Base-by-base conservation (phyloP, 2,888 invertebrate species). In the Tuberolachnus salignus region DNA sequence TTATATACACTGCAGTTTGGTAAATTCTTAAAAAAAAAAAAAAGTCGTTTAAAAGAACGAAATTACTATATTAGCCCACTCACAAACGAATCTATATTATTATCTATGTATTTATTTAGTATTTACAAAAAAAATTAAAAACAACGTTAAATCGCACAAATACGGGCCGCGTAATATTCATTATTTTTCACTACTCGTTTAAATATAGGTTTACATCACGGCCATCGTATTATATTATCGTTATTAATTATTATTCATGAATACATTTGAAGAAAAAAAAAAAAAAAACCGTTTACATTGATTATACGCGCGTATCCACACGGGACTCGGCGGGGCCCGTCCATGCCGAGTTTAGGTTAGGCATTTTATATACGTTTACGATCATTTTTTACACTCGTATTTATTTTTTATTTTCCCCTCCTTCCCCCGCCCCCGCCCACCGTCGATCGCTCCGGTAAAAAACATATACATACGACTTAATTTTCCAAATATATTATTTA, bases 241-340 rank as follows among this genome's bases (percentile, higher is more conserved):
- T 34, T 4, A 34, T 34, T 34, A 34, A 34, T 34, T 34, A 34
- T 34, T 67, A 75, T 44, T 55, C 55, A 67, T 44, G 44, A 55
- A 75, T 59, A 34, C 9, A 14, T 78, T 57, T 67, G 34, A 49
- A 16, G 42, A 46, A 53, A 34, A 34, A 34, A 34, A 34, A 34
- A 34, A 34, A 34, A 34, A 34, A 34, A 34, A 34, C 34, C 42
- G n/a, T 74, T 64, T 74, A 67, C 42, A 78, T 67, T 49, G 49
- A 78, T 55, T 55, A 66, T 34, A 34, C 34, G 6, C 6, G n/a
- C 53, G 19, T 55, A 34, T 34, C 34, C 21, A 63, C 21, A 51
- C 42, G n/a, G 11, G 1, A 46, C 34, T 3, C 46, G 1, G 46
- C 46, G 10, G 46, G 1, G 34, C 16, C 34, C 3, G 34, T 46